Conservation (phyloP, 2,797 vertebrate genomes). For the Pterois miles region DNA sequence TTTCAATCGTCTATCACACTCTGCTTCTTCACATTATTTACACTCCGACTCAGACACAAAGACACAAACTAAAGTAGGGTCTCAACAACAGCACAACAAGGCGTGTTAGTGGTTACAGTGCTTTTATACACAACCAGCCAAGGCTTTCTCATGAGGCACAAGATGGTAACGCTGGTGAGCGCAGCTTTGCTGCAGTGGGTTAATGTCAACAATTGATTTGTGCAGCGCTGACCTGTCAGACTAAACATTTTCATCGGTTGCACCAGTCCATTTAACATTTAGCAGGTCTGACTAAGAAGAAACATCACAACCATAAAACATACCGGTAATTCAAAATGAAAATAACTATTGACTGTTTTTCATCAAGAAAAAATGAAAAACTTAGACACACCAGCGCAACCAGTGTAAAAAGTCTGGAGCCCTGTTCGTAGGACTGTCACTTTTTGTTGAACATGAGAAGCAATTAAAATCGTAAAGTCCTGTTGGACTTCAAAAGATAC, state of each 20-base stretch:
- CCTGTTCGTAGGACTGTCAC: too few species aligned
- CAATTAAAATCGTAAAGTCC: too few species aligned
- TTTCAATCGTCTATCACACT: neutral
- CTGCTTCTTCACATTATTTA: neutral
- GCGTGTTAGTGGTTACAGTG: neutral
- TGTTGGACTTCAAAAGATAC: too few species aligned
- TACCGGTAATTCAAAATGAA: too few species aligned
- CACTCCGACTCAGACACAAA: neutral
- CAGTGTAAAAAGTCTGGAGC: too few species aligned
- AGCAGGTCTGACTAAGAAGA: too few species aligned
- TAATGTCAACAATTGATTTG: slow-evolving; percentile 12
- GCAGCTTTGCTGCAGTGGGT: slow-evolving; percentile 1
- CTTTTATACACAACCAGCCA: slow-evolving; percentile 4
- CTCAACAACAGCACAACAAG: neutral
- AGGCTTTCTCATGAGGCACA: neutral
- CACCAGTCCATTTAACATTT: too few species aligned
- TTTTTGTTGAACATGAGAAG: neutral
- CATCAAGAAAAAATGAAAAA: too few species aligned
- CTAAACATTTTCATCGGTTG: too few species aligned
- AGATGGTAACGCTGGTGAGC: neutral
- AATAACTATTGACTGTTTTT: too few species aligned
- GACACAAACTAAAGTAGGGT: neutral
- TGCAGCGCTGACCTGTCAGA: neutral
- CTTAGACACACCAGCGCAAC: too few species aligned
- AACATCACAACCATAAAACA: too few species aligned